Evolutionary conservation across 2,888 invertebrate genomes (phyloP).

Genomic region (Clusia tigrina): DNA sequence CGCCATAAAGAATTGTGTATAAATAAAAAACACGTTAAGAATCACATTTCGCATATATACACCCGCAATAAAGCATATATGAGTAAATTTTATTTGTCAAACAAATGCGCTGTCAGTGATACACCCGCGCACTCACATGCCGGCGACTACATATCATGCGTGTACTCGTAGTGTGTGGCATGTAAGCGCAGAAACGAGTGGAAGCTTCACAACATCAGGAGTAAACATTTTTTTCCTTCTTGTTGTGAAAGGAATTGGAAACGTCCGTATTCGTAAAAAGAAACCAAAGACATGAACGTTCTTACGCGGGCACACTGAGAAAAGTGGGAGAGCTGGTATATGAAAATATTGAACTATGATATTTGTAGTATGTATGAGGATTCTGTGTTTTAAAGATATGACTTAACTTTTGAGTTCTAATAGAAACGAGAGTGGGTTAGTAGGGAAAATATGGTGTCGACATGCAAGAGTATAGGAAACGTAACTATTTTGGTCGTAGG

Average conservation of each 20-base stretch:
- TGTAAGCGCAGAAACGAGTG: not conserved
- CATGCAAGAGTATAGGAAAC: too few relatives aligned
- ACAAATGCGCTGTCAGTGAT: slow-evolving; percentile 11
- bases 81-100: slow-evolving; percentile 25
- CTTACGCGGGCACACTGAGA: too few relatives aligned
- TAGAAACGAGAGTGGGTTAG: too few relatives aligned
- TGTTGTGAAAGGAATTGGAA: not conserved
- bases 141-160: not conserved
- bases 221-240: not conserved
- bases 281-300: slow-evolving; percentile 7
- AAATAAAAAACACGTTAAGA: not conserved
- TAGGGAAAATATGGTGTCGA: too few relatives aligned
- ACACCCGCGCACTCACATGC: not conserved
- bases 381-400: too few relatives aligned
- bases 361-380: too few relatives aligned
- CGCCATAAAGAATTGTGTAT: not conserved
- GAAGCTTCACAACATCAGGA: slow-evolving; percentile 1
- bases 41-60: slow-evolving; percentile 11
- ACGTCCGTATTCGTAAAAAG: slow-evolving; percentile 3
- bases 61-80: slow-evolving; percentile 1
- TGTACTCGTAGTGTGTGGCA: not conserved
- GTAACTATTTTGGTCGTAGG: too few relatives aligned
- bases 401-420: too few relatives aligned
- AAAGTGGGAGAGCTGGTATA: too few relatives aligned
- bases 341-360: too few relatives aligned